A percentile compares a stretch with the other conserved stretches of the same genome.
Evolutionary conservation across 2,888 invertebrate genomes (phyloP).

Genomic region (Lymantria dispar): DNA sequence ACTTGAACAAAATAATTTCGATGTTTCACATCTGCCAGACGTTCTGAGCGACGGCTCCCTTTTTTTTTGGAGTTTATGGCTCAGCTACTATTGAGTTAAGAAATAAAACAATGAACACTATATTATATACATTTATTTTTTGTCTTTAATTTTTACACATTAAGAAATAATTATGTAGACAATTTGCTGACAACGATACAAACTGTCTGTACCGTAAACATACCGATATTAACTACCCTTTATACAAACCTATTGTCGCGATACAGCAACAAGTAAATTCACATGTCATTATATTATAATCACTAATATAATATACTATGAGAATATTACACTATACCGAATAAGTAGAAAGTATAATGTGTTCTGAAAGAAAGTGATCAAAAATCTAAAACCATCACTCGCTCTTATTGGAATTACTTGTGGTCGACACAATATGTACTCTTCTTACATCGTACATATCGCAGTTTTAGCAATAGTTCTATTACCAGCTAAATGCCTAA

Average conservation of each 20-base stretch:
- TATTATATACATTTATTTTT: slow-evolving; percentile 48
- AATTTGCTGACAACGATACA: slow-evolving; percentile 33
- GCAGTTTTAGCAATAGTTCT: too few relatives aligned
- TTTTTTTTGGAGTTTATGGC: too few relatives aligned
- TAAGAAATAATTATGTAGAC: slow-evolving; percentile 39
- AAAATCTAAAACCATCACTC: too few relatives aligned
- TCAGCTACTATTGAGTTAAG: background rate
- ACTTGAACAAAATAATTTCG: too few relatives aligned
- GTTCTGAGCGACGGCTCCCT: too few relatives aligned
- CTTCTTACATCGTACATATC: too few relatives aligned
- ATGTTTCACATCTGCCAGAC: too few relatives aligned
- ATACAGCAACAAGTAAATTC: slow-evolving; percentile 29
- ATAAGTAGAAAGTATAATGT: too few relatives aligned
- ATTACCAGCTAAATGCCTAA: too few relatives aligned
- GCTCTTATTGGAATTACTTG: too few relatives aligned
- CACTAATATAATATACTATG: slow-evolving; percentile 17
- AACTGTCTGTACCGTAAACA: slow-evolving; percentile 10
- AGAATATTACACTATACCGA: background rate
- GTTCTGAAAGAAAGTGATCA: too few relatives aligned
- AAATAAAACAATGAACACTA: background rate
- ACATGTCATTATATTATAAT: slow-evolving; percentile 19
- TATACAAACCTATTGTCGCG: slow-evolving; percentile 33
- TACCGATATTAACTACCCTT: slow-evolving; percentile 30
- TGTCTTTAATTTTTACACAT: slow-evolving; percentile 51
- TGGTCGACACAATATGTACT: too few relatives aligned